These are phyloP conservation scores for Microctonus hyperodae DNA, from an alignment of 2,888 invertebrate genomes.

Conservation along the genomic window DNA sequence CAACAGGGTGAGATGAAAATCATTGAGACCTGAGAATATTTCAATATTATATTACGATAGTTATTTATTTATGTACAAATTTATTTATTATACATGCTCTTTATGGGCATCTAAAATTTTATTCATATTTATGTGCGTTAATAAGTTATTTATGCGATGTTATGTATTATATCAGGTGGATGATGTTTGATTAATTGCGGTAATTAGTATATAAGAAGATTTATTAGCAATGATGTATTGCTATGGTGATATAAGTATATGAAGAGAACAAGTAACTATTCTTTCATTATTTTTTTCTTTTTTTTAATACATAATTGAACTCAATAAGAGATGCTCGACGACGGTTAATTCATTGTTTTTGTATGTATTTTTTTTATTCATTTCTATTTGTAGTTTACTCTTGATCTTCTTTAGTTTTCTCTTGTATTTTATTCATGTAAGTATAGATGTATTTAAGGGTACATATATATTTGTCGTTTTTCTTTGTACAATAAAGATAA, in stretches of 20 bases:
- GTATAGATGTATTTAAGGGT: background rate
- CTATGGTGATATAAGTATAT: background rate
- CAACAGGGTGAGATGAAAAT: background rate
- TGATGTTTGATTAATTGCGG: background rate
- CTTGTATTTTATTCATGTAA: background rate
- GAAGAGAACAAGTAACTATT: background rate
- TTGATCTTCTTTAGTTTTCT: background rate
- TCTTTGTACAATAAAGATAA: background rate
- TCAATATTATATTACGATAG: slow-evolving; percentile 3
- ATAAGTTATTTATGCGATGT: background rate
- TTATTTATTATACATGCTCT: background rate
- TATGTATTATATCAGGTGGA: background rate
- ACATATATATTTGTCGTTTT: background rate
- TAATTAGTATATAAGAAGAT: no score
- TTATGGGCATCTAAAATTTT: background rate
- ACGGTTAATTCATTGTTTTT: slow-evolving; percentile 11
- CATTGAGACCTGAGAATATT: background rate
- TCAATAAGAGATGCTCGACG: slow-evolving; percentile 21
- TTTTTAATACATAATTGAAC: slow-evolving; percentile 24
- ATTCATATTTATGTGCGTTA: background rate
- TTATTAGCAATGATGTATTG: no score
- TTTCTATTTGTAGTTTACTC: no score
- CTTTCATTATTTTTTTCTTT: slow-evolving; percentile 19
- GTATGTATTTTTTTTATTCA: no score
- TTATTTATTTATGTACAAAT: background rate